Evolutionary conservation across 2,888 invertebrate species (phyloP).

Genomic region (Megastigmus dorsalis): DNA sequence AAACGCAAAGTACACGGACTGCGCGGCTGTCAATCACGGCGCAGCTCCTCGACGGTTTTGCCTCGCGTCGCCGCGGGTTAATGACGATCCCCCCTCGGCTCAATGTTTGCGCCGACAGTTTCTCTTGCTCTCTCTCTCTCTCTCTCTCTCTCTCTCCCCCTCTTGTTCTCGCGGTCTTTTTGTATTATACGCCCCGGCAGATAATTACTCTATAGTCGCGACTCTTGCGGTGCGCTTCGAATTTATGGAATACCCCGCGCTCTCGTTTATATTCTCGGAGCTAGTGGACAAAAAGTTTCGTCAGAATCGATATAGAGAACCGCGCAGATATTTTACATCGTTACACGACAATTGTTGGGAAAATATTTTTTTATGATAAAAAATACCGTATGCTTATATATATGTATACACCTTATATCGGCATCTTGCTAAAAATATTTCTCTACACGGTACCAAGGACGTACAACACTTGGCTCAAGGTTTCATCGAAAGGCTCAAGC

Average conservation of each 20-base stretch:
- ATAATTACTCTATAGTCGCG: constrained; percentile 33
- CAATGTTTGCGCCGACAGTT: too few relatives aligned
- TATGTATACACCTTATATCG: too few relatives aligned
- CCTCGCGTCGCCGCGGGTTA: constrained; percentile 65
- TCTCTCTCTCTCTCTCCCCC: background rate
- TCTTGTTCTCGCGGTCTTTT: background rate
- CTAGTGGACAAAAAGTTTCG: too few relatives aligned
- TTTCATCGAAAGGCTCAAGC: background rate
- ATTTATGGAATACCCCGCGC: constrained; percentile 25
- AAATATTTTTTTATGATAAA: too few relatives aligned
- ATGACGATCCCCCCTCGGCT: constrained; percentile 73
- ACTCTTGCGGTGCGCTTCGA: constrained; percentile 14
- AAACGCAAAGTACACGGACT: constrained; percentile 67
- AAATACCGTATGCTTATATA: too few relatives aligned
- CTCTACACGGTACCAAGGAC: too few relatives aligned
- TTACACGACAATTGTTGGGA: too few relatives aligned
- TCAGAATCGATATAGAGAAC: too few relatives aligned
- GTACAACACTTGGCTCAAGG: background rate
- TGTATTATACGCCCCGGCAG: background rate
- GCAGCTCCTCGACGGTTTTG: constrained; percentile 69
- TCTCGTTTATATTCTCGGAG: too few relatives aligned
- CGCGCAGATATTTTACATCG: too few relatives aligned
- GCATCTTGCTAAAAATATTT: too few relatives aligned
- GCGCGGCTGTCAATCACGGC: constrained; percentile 69
- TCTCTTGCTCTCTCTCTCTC: background rate